These are phyloP conservation scores for Blastomussa wellsi DNA, from an alignment of 92 coral and sea anemone species.

Conservation along the genomic window DNA sequence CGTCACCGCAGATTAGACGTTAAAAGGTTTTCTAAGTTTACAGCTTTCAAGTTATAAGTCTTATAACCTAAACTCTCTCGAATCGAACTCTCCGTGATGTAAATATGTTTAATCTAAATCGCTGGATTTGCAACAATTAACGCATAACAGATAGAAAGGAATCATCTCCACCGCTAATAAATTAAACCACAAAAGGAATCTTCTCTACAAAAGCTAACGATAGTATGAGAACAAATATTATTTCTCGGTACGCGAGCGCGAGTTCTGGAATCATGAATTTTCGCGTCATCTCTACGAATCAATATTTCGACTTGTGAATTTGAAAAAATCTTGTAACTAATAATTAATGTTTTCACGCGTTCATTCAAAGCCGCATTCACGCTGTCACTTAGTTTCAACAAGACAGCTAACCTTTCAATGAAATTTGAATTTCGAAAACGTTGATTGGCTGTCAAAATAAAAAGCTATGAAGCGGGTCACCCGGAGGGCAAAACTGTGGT, in stretches of 20 bases:
- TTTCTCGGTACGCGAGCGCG: background rate
- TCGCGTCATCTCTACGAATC: background rate
- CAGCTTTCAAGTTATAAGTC: background rate
- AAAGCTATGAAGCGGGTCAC: background rate
- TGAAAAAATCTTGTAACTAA: background rate
- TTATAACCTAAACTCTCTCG: background rate
- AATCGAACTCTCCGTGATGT: background rate
- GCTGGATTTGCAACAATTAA: background rate
- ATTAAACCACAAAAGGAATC: background rate
- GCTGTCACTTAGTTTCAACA: background rate
- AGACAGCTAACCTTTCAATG: constrained; percentile 21
- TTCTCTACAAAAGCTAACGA: background rate
- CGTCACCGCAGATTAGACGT: background rate
- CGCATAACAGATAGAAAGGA: background rate
- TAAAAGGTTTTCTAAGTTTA: background rate
- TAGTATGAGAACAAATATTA: background rate
- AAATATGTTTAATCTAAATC: background rate
- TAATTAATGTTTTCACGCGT: constrained; percentile 16
- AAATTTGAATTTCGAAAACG: constrained; percentile 13
- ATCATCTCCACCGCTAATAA: background rate
- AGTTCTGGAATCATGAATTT: background rate
- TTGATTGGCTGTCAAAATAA: constrained; percentile 32
- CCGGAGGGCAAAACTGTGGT: background rate
- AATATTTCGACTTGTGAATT: background rate
- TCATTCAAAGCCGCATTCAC: background rate